Base-by-base conservation (phyloP, 2,113 vertebrate genomes). In the Colinus virginianus region DNA sequence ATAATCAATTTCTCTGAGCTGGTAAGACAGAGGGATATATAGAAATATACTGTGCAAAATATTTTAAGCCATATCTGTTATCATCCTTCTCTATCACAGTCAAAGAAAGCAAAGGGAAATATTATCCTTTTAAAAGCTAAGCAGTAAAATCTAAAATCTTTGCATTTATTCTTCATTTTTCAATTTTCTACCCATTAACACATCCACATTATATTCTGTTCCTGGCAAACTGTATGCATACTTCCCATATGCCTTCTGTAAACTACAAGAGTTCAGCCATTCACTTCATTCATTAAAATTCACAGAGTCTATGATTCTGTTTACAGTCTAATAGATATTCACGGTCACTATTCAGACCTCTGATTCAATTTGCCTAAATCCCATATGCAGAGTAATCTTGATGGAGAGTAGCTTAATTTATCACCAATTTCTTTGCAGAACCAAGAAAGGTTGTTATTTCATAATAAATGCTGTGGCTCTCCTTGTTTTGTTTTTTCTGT, bases 311-410 rank as follows among this genome's bases (percentile, higher is more conserved):
- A 95, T 97, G 98, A 95, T 98, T 98, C 96, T 97, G 97, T 98
- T 98, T 98, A 97, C 96, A 97, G 95, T 96, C 97, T 98, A 98
- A 98, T 97, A 98, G 97, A 98, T 97, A 98, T 98, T 97, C 97
- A 96, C 97, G 98, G 97, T 98, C 97, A 98, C 98, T 96, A 96
- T 96, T 96, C 97, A 97, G 93, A 90, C 93, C 96, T 97, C 97
- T 97, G 96, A 98, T 98, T 98, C 97, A 98, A 98, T 98, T 98
- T 98, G 97, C 96, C 95, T 97, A 98, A 98, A 98, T 97, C 97
- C 96, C 97, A 96, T 90, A 94, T 96, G 97, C 92, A 97, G 95
- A 98, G 97, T 97, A 97, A 98, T 98, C 96, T 96, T 96, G 96
- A 97, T 92, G 94, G 97, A 98, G 97, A 98, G 98, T 98, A 98